phyloP scores from a whole-genome alignment of 2,797 vertebrate species.

The Coregonus ussuriensis region DNA sequence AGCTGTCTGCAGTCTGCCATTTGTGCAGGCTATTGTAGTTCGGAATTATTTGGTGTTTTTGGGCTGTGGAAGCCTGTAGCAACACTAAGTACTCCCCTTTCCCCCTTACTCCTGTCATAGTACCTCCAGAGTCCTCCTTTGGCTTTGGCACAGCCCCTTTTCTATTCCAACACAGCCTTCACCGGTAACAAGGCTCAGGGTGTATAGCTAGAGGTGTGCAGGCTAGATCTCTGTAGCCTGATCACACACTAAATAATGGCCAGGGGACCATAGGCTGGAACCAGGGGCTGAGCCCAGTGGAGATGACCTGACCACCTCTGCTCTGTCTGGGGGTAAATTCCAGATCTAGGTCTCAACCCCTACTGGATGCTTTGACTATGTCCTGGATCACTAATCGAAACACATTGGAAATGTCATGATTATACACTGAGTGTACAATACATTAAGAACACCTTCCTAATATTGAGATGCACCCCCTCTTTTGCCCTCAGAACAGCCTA shows the following conservation, averaged over 20 bases:
- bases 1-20: conserved; percentile 69
- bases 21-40: conserved; percentile 67
- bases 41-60: conserved; percentile 73
- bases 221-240: conserved; percentile 24
- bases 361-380: background rate
- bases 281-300: conserved; percentile 27
- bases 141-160: conserved; percentile 27
- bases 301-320: conserved; percentile 32
- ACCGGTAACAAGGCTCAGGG: conserved; percentile 28
- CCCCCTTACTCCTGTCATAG: conserved; percentile 23
- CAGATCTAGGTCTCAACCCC: conserved; percentile 25
- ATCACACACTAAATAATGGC: conserved; percentile 26
- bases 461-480: too few species aligned
- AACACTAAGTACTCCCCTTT: conserved; percentile 43
- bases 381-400: background rate
- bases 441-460: too few species aligned
- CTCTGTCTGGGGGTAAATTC: conserved; percentile 26
- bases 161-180: conserved; percentile 25
- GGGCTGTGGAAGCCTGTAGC: conserved; percentile 55
- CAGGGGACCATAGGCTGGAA: background rate
- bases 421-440: conserved; percentile 12
- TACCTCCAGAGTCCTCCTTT: conserved; percentile 25
- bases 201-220: conserved; percentile 16
- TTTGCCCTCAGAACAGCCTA: too few species aligned
- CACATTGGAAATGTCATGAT: conserved; percentile 39